Evolutionary conservation across 2,888 invertebrate genomes (phyloP).

Genomic region (Syritta pipiens): DNA sequence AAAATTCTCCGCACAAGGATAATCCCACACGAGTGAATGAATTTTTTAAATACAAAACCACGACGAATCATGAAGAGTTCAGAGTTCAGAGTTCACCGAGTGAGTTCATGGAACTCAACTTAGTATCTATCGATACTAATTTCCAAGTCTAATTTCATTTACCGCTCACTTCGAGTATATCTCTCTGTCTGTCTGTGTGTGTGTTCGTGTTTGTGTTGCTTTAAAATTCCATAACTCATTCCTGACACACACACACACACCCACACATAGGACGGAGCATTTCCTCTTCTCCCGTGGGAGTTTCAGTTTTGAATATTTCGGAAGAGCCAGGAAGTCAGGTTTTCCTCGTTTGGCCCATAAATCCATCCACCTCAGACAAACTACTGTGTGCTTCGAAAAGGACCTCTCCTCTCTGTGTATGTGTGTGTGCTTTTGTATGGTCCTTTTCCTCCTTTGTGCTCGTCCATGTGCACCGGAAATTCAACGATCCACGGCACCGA

Average conservation of each 20-base stretch:
- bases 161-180: no score
- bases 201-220: constrained; percentile 22
- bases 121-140: constrained; percentile 54
- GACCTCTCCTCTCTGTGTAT: neutral
- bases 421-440: no score
- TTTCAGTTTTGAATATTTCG: constrained; percentile 59
- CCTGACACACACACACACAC: neutral
- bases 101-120: constrained; percentile 52
- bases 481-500: constrained; percentile 41
- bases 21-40: constrained; percentile 26
- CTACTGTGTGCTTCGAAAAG: neutral
- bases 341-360: constrained; percentile 51
- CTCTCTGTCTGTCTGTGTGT: no score
- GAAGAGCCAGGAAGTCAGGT: constrained; percentile 41
- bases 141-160: constrained; percentile 65
- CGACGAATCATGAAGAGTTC: constrained; percentile 35
- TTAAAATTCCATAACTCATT: constrained; percentile 46
- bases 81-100: constrained; percentile 42
- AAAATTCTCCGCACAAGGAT: neutral
- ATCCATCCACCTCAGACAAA: constrained; percentile 56
- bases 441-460: no score
- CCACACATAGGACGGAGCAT: neutral
- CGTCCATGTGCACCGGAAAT: constrained; percentile 42
- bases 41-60: constrained; percentile 9
- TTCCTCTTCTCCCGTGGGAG: constrained; percentile 26